These are phyloP conservation scores for Ammodytes dubius DNA, from an alignment of 2,113 vertebrate genomes.

Conservation along the genomic window DNA sequence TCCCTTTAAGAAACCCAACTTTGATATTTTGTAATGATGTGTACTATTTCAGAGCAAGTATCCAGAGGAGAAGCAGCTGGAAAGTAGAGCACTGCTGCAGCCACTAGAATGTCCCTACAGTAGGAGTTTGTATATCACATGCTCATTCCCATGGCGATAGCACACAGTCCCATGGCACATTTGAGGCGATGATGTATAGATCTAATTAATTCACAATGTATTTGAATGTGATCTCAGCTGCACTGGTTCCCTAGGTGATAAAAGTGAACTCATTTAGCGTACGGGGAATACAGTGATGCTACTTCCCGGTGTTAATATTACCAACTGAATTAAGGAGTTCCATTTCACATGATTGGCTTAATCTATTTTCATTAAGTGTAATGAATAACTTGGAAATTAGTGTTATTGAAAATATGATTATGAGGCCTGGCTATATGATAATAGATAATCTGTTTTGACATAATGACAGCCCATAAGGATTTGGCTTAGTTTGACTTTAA, in stretches of 20 bases:
- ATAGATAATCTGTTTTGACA: not conserved
- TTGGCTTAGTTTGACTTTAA: not conserved
- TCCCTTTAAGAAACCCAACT: too few species aligned
- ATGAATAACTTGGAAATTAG: conserved; percentile 5
- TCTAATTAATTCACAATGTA: conserved; percentile 54
- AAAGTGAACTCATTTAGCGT: conserved; percentile 32
- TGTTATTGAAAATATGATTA: not conserved
- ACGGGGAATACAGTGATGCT: conserved; percentile 19
- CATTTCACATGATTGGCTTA: conserved; percentile 1
- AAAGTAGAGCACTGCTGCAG: conserved; percentile 16
- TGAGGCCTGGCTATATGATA: not conserved
- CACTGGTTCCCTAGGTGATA: conserved; percentile 25
- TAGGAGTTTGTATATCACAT: not conserved
- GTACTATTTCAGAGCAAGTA: too few species aligned
- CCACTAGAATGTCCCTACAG: not conserved
- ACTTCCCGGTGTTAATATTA: conserved; percentile 12
- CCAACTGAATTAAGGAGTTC: not conserved
- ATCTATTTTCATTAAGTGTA: not conserved
- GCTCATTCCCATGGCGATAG: conserved; percentile 6
- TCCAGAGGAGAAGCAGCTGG: not conserved
- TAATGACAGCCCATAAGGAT: not conserved
- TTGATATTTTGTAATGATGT: too few species aligned
- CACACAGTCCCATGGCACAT: conserved; percentile 20
- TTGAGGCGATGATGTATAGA: conserved; percentile 47
- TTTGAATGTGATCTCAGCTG: conserved; percentile 48